Conservation (phyloP, 2,113 vertebrate genomes). For the Stegostoma tigrinum region DNA sequence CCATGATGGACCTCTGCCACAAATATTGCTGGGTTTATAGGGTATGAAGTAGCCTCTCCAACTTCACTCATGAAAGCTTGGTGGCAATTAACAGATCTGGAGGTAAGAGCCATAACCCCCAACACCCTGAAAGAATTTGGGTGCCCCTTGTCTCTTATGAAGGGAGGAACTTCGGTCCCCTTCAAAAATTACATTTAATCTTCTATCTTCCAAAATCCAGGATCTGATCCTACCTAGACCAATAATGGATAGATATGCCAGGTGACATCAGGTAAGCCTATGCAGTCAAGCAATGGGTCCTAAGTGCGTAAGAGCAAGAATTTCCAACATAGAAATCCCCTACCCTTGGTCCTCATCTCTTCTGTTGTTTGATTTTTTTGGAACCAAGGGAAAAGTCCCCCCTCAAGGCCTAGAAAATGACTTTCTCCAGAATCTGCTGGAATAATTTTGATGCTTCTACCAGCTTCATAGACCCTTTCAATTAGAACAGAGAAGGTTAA, state of each 20-base stretch:
- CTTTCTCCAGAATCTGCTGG: background rate
- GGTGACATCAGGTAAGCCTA: background rate
- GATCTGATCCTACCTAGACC: background rate
- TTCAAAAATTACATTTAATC: background rate
- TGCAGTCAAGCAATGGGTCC: background rate
- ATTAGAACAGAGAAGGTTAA: background rate
- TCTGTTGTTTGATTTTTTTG: background rate
- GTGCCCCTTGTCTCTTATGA: background rate
- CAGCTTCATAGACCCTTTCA: background rate
- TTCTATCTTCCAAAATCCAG: background rate
- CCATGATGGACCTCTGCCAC: background rate
- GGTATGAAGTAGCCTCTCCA: background rate
- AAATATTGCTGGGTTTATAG: background rate
- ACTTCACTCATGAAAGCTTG: background rate
- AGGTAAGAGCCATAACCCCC: background rate
- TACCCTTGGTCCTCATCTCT: background rate
- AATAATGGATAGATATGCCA: background rate
- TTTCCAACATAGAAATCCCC: background rate
- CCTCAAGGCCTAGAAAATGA: background rate
- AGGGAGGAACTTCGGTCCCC: background rate
- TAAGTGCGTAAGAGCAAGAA: background rate
- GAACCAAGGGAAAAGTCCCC: background rate
- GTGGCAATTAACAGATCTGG: background rate
- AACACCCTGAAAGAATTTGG: background rate
- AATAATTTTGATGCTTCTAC: background rate